Base-by-base conservation (phyloP, 2,888 invertebrate species). In the Carcina quercana region DNA sequence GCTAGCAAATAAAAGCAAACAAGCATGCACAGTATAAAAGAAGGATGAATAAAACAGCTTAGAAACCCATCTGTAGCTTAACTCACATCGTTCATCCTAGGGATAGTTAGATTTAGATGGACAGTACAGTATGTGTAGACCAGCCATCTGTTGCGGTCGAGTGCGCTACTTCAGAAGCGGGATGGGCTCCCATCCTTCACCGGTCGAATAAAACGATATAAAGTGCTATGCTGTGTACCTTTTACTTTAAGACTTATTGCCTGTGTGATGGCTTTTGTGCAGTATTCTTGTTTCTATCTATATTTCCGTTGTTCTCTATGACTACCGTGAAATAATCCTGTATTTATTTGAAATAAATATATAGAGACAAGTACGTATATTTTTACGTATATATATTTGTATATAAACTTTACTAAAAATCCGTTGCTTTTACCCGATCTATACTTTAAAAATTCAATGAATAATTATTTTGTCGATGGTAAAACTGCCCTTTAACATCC, bases 111-210 rank as follows among this genome's bases (percentile, higher is more conserved):
- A n/a, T n/a, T n/a, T n/a, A n/a, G n/a, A n/a, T n/a, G n/a, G n/a
- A n/a, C n/a, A n/a, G n/a, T n/a, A n/a, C n/a, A n/a, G n/a, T n/a
- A n/a, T n/a, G n/a, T n/a, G n/a, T n/a, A n/a, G 48, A 17, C 11
- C 47, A 50, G 63, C 70, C 72, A 76, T 78, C 72, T 76, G 76
- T 75, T 75, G 76, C 71, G 73, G 74, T 72, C 64, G 65, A 68
- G 68, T 59, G 68, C 59, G 53, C 65, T 59, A 53, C 57, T 56
- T 53, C 55, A 50, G 51, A 57, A 69, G 61, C 59, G 60, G 58
- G 58, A 62, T 61, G 62, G 58, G 58, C 50, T 54, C 50, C 59
- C 59, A 67, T 71, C 59, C 56, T 67, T 69, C 68, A 63, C 58
- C 56, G 52, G 57, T 60, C 53, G 53, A 69, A 68, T 69, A 65